Evolutionary conservation across 2,888 invertebrate genomes (phyloP).

Genomic region (Branchellion lobata): DNA sequence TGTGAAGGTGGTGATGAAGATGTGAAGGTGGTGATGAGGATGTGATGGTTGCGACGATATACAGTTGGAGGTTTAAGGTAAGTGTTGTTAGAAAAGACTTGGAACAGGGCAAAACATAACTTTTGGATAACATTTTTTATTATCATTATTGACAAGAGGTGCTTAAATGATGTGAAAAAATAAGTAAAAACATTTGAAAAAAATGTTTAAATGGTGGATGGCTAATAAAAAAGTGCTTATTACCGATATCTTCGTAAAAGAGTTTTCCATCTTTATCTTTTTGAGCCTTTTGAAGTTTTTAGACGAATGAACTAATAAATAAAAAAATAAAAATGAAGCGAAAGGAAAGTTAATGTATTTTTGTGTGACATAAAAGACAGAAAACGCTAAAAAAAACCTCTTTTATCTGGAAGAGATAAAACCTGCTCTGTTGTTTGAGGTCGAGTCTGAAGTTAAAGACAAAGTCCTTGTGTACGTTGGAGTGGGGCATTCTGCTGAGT

Average conservation of each 20-base stretch:
- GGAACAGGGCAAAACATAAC: no score
- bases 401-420: constrained; percentile 60
- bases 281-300: not conserved
- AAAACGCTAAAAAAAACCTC: not conserved
- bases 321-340: no score
- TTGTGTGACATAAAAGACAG: not conserved
- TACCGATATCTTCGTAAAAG: not conserved
- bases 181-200: not conserved
- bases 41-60: not conserved
- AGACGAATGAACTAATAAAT: no score
- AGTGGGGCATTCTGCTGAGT: constrained; percentile 72
- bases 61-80: no score
- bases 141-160: no score
- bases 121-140: no score
- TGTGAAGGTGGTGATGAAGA: not conserved
- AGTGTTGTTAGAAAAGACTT: no score
- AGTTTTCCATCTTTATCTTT: not conserved
- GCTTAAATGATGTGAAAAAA: no score
- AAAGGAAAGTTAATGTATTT: no score
- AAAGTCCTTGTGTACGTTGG: constrained; percentile 73
- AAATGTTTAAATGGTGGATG: not conserved
- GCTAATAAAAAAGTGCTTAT: not conserved
- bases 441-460: constrained; percentile 71
- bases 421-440: constrained; percentile 67
- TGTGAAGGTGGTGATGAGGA: not conserved